These are phyloP conservation scores for Tetramorium simillimum DNA, from an alignment of 1,140 invertebrate species.

Conservation along the genomic window DNA sequence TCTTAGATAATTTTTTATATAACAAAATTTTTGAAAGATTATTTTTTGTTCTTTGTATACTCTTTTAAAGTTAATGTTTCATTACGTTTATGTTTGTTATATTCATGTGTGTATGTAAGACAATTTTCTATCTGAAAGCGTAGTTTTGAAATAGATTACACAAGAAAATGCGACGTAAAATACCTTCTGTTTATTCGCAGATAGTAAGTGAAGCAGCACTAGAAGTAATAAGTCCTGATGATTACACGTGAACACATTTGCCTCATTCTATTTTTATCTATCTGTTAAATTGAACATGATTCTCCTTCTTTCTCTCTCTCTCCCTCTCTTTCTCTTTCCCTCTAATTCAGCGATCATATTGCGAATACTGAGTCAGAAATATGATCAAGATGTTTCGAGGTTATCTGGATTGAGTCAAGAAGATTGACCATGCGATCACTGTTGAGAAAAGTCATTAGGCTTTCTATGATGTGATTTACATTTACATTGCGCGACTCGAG, in stretches of 20 bases:
- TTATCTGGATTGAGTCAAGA: constrained; percentile 2
- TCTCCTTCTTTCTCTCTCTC: background rate
- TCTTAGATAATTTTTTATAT: too few species aligned
- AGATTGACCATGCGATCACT: background rate
- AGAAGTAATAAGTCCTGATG: constrained; percentile 25
- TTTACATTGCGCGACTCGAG: background rate
- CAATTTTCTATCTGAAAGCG: too few species aligned
- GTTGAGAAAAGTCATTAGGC: background rate
- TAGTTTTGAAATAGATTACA: background rate
- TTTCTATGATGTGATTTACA: background rate
- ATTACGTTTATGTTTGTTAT: background rate
- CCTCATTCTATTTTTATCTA: constrained; percentile 23
- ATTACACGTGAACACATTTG: constrained; percentile 35
- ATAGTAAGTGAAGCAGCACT: constrained; percentile 1
- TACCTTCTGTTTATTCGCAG: background rate
- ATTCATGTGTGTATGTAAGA: background rate
- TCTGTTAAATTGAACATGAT: constrained; percentile 28
- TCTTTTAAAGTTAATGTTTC: background rate
- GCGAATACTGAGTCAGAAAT: constrained; percentile 13
- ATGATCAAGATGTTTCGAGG: constrained; percentile 44
- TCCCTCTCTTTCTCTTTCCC: background rate
- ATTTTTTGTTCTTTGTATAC: background rate
- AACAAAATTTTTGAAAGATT: background rate
- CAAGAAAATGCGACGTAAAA: background rate
- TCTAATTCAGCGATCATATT: constrained; percentile 22